Base-by-base conservation (phyloP, 2,888 invertebrate species). In the Eupithecia subfuscata region DNA sequence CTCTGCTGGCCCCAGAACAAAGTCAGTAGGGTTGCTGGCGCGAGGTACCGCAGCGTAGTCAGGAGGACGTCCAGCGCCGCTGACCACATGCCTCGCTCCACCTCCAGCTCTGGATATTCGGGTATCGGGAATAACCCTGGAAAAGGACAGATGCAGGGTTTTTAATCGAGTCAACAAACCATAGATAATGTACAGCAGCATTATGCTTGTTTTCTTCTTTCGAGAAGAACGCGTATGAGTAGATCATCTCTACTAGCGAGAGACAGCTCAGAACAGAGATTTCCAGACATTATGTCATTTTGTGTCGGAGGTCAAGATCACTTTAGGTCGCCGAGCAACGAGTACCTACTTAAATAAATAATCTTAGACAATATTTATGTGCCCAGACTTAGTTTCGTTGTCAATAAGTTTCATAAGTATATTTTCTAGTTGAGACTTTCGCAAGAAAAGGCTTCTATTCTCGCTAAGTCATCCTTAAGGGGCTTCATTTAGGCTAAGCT, bases 1-100 rank as follows among this genome's bases (percentile, higher is more conserved):
- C 95, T 94, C 84, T 95, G 95, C 78, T 95, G 94, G 43, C 95
- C 95, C 93, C 95, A 95, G 84, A 96, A 90, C 40, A 96, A 83
- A 0, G 95, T 95, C 68, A 96, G 90, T 45, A 96, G 88, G 11
- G 96, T 95, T 64, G 96, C 92, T 79, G 96, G 96, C 79, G 96
- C 92, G 79, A 96, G 88, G 85, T 96, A 92, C 84, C 95, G 95
- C 80, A 96, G 90, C 81, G 95, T 94, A 78, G 95, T 94, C 82
- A 95, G 81, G 78, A 95, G 88, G 70, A 90, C 90, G 82, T 93
- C 90, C 73, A 95, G 83, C 75, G 92, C 93, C 78, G 91, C 86
- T 78, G 95, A 91, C 95, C 94, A 95, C 95, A 95, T 95, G 87
- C 95, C 95, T 85, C 86, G 91, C 83, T 86, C 84, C 79, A 82